These are phyloP conservation scores for crab-eating macaque (Macaca fascicularis) DNA, from an alignment of 2,113 vertebrate species.

Conservation along the genomic window DNA sequence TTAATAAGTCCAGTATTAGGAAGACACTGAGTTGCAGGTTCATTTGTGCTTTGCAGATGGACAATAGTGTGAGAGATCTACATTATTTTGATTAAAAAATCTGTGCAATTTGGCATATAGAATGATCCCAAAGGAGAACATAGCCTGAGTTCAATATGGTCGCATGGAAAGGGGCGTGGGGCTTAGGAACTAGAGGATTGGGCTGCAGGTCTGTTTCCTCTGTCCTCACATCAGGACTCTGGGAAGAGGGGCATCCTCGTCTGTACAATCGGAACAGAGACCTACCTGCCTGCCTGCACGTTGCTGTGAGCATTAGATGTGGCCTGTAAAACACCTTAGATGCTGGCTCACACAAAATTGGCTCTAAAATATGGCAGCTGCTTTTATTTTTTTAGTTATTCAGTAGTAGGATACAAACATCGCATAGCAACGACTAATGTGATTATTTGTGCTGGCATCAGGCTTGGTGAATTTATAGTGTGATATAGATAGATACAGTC, in stretches of 20 bases:
- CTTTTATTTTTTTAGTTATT: slow-evolving; percentile 19
- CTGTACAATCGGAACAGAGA: not conserved
- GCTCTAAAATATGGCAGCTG: slow-evolving; percentile 42
- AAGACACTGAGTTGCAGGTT: not conserved
- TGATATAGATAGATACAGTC: not conserved
- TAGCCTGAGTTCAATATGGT: not conserved
- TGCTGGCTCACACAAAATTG: not conserved
- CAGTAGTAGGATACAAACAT: slow-evolving; percentile 27
- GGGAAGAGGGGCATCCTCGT: not conserved
- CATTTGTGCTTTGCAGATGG: slow-evolving; percentile 30
- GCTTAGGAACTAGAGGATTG: not conserved
- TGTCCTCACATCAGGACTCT: not conserved
- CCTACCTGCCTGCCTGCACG: not conserved
- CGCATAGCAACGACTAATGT: not conserved
- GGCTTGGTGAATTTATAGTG: not conserved
- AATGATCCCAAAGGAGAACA: not conserved
- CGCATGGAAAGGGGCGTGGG: not conserved
- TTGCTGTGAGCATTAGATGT: not conserved
- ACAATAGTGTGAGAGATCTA: not conserved
- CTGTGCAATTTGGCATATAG: slow-evolving; percentile 38
- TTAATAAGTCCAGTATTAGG: not conserved
- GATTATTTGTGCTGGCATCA: not conserved
- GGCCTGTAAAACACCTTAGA: slow-evolving; percentile 6
- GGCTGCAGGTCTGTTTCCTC: not conserved
- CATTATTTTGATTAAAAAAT: slow-evolving; percentile 46